phyloP scores from a whole-genome alignment of 2,113 vertebrate genomes.

The Cyanoderma ruficeps region DNA sequence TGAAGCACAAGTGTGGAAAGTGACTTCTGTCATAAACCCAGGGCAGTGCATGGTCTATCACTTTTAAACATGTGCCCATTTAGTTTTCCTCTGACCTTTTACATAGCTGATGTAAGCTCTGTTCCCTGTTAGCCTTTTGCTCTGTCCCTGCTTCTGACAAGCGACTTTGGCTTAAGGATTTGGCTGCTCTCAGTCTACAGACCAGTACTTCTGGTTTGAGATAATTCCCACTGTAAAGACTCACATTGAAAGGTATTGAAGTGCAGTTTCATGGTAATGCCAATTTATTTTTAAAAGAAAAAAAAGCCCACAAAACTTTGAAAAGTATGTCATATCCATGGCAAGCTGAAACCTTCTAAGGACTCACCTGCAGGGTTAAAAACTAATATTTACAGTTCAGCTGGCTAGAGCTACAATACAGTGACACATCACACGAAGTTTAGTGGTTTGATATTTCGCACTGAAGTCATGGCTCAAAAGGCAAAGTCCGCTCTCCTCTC shows the following conservation, averaged over 20 bases:
- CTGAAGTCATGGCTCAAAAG: neutral
- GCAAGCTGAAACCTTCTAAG: neutral
- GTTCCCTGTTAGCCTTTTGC: neutral
- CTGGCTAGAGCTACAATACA: neutral
- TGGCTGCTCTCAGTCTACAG: neutral
- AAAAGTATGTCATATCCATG: neutral
- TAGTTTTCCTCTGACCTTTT: neutral
- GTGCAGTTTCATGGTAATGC: neutral
- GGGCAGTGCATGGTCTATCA: neutral
- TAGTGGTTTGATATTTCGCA: neutral
- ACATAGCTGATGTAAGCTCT: neutral
- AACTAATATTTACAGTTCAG: neutral
- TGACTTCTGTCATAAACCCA: accelerated
- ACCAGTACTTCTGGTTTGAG: neutral
- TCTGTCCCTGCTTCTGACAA: neutral
- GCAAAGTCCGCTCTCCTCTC: neutral
- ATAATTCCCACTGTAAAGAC: neutral
- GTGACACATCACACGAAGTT: neutral
- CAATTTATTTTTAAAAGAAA: neutral
- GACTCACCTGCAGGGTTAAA: neutral
- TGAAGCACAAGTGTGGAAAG: neutral
- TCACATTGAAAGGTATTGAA: neutral
- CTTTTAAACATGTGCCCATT: accelerated
- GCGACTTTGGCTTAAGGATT: neutral
- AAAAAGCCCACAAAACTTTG: neutral